A percentile compares a stretch with the other conserved stretches of the same genome.
These are phyloP conservation scores for Heliothis virescens DNA, from an alignment of 1,140 invertebrate genomes.

Conservation along the genomic window DNA sequence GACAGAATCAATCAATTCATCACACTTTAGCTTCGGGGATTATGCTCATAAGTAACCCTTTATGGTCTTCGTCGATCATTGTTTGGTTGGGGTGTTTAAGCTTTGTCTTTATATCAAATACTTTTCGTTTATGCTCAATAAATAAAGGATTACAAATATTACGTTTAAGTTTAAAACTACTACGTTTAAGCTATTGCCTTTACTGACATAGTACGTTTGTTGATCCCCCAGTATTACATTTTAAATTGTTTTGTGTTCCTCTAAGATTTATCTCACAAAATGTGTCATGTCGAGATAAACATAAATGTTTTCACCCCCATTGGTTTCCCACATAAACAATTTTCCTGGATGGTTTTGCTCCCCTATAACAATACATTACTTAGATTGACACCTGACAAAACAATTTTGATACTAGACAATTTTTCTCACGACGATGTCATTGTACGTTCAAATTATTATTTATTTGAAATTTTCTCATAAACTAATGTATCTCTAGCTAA, in stretches of 20 bases:
- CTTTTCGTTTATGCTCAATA: neutral
- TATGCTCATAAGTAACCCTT: slow-evolving; percentile 24
- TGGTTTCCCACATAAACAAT: slow-evolving; percentile 53
- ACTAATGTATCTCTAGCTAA: no score
- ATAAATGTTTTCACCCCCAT: slow-evolving; percentile 66
- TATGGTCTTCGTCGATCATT: slow-evolving; percentile 34
- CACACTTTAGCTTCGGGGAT: slow-evolving; percentile 26
- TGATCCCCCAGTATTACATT: no score
- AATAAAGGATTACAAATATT: neutral
- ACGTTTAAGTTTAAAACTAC: neutral
- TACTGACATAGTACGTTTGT: no score
- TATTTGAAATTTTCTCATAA: no score
- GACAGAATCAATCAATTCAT: slow-evolving; percentile 46
- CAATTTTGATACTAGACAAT: slow-evolving; percentile 4
- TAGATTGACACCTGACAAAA: slow-evolving; percentile 30
- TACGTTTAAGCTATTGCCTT: neutral
- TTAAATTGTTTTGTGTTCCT: neutral
- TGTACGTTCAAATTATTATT: neutral
- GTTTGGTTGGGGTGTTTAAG: neutral
- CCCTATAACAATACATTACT: slow-evolving; percentile 20
- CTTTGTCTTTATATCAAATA: neutral
- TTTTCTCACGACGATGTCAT: neutral
- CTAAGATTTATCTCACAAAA: slow-evolving; percentile 10
- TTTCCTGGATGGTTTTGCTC: slow-evolving; percentile 29
- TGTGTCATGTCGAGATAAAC: slow-evolving; percentile 14